Percentiles rank a stretch among this genome's conserved stretches.
Evolutionary conservation across 2,113 vertebrate genomes (phyloP).

Genomic region (Heptranchias perlo): DNA sequence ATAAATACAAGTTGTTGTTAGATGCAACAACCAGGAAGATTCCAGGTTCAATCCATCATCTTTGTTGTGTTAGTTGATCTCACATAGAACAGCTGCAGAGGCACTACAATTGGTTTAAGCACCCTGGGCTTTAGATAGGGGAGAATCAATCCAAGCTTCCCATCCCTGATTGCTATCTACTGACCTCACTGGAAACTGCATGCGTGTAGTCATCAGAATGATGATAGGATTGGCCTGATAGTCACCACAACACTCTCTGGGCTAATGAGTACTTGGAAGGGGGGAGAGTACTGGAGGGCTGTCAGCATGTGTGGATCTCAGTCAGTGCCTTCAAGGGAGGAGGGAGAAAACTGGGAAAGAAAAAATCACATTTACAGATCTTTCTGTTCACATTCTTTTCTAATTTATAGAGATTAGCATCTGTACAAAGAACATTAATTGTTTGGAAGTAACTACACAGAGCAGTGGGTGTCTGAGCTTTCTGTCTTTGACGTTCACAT

Average conservation of each 20-base stretch:
- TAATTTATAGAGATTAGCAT: no score
- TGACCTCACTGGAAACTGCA: not conserved
- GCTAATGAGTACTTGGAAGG: not conserved
- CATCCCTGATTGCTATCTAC: not conserved
- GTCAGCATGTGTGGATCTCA: no score
- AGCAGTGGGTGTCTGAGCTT: no score
- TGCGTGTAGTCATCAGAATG: not conserved
- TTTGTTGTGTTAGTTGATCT: not conserved
- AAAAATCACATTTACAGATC: not conserved
- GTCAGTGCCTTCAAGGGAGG: no score
- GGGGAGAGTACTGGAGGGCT: not conserved
- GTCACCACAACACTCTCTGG: not conserved
- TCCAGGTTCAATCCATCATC: not conserved
- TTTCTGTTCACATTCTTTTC: no score
- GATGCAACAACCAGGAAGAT: not conserved
- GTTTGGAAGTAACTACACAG: no score
- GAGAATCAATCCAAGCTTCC: not conserved
- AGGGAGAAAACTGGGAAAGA: not conserved
- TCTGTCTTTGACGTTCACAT: no score
- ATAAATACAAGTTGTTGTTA: not conserved
- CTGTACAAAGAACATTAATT: no score
- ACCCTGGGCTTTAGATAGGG: not conserved
- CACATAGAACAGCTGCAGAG: not conserved
- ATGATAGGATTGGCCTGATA: not conserved
- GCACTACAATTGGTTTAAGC: not conserved